phyloP scores from a whole-genome alignment of 2,113 vertebrate species.

The Actinemys pallida region DNA sequence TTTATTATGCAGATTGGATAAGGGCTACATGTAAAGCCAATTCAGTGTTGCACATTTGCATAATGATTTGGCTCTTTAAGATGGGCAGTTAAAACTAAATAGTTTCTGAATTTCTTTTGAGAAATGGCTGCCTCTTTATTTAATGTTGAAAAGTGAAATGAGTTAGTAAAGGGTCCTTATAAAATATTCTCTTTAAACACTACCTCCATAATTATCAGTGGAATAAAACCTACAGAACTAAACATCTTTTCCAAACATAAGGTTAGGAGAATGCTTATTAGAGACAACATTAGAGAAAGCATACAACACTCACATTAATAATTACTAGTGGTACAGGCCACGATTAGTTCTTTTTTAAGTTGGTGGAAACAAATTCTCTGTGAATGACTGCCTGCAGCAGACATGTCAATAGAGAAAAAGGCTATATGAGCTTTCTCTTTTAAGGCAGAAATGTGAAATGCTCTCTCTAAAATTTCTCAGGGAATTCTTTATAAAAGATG shows the following conservation, averaged over 20 bases:
- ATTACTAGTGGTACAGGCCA: slow-evolving; percentile 53
- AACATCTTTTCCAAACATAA: slow-evolving; percentile 65
- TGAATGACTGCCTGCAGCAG: slow-evolving; percentile 62
- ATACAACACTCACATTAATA: slow-evolving; percentile 30
- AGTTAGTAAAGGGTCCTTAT: not conserved
- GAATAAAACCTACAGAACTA: slow-evolving; percentile 47
- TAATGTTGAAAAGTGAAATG: slow-evolving; percentile 57
- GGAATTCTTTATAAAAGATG: slow-evolving; percentile 67
- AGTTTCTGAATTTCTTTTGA: slow-evolving; percentile 70
- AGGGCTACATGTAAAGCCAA: not conserved
- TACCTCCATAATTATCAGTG: slow-evolving; percentile 49
- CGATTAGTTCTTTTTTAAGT: slow-evolving; percentile 65
- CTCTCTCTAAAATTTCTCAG: slow-evolving; percentile 65
- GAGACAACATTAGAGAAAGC: slow-evolving; percentile 12
- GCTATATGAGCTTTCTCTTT: slow-evolving; percentile 54
- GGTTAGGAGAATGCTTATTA: slow-evolving; percentile 54
- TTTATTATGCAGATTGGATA: slow-evolving; percentile 66
- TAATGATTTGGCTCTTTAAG: slow-evolving; percentile 67
- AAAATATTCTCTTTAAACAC: slow-evolving; percentile 58
- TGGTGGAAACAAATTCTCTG: slow-evolving; percentile 67
- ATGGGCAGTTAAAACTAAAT: slow-evolving; percentile 64
- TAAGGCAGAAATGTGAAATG: slow-evolving; percentile 32
- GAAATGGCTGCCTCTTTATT: slow-evolving; percentile 46
- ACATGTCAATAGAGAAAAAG: slow-evolving; percentile 47
- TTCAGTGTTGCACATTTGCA: slow-evolving; percentile 50